A percentile compares a stretch with the other conserved stretches of the same genome.
These are phyloP conservation scores for Hiodon tergisus DNA, from an alignment of 2,113 vertebrate genomes.

Conservation along the genomic window DNA sequence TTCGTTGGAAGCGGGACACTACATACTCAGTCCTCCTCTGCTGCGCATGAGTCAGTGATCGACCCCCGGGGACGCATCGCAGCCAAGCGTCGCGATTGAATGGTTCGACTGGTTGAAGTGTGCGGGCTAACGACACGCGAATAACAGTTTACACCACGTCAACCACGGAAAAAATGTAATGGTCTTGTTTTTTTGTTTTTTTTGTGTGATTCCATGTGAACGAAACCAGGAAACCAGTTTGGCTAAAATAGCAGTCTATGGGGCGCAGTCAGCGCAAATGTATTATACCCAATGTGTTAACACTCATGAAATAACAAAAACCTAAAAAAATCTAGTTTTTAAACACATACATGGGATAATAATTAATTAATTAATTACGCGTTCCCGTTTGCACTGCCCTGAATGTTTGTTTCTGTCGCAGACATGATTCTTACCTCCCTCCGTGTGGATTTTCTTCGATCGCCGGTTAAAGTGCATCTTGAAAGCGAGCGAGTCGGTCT, in stretches of 20 bases:
- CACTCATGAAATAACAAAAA: too few relatives aligned
- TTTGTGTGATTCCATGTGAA: too few relatives aligned
- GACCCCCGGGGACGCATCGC: too few relatives aligned
- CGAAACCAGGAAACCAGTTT: not conserved
- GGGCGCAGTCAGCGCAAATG: not conserved
- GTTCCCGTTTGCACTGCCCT: not conserved
- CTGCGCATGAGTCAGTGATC: not conserved
- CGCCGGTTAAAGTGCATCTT: conserved; percentile 73
- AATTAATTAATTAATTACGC: not conserved
- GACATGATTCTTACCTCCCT: conserved; percentile 60
- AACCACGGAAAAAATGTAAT: not conserved
- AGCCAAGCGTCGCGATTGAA: not conserved
- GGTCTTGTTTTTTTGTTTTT: too few relatives aligned
- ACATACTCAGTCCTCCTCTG: not conserved
- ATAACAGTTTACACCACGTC: not conserved
- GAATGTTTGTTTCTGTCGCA: not conserved
- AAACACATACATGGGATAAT: not conserved
- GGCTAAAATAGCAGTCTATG: not conserved
- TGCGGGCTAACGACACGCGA: not conserved
- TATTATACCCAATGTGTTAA: too few relatives aligned
- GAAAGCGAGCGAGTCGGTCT: conserved; percentile 37
- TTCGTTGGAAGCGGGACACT: not conserved
- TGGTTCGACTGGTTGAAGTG: too few relatives aligned
- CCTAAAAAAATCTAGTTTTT: too few relatives aligned
- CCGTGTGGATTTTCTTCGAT: conserved; percentile 70